A percentile compares a stretch with the other conserved stretches of the same genome.
Conservation (phyloP, 2,113 vertebrate species). For the Nothobranchius kuhntae region DNA sequence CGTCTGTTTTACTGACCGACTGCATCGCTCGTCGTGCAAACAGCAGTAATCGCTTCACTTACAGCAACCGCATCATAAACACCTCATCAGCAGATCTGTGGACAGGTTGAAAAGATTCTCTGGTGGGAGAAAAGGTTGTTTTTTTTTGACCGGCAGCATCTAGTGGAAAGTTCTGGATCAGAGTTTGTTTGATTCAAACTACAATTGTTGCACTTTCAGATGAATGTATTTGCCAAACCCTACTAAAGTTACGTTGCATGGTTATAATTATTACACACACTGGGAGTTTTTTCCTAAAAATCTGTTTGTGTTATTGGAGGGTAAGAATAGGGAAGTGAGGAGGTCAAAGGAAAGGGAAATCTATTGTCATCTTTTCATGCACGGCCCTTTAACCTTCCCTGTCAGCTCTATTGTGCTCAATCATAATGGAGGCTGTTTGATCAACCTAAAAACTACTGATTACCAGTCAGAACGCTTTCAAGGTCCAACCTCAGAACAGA, state of each 20-base stretch:
- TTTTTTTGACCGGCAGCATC: background rate
- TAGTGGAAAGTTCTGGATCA: background rate
- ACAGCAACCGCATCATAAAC: conserved; percentile 8
- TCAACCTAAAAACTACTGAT: conserved; percentile 62
- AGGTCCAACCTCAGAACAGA: conserved; percentile 57
- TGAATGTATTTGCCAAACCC: too few relatives aligned
- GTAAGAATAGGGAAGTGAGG: conserved; percentile 3
- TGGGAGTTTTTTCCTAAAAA: too few relatives aligned
- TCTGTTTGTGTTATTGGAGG: background rate
- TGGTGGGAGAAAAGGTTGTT: background rate
- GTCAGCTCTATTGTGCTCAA: conserved; percentile 62
- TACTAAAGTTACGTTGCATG: too few relatives aligned
- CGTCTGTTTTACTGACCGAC: conserved; percentile 7
- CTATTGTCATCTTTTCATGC: conserved; percentile 48
- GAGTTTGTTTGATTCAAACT: background rate
- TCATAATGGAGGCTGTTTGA: conserved; percentile 71
- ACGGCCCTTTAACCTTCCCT: conserved; percentile 21
- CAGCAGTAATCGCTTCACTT: conserved; percentile 8
- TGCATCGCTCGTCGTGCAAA: conserved; percentile 2
- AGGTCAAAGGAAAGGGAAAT: conserved; percentile 41
- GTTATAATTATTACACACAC: too few relatives aligned
- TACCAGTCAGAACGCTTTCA: conserved; percentile 66
- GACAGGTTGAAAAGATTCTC: background rate
- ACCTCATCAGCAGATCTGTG: background rate
- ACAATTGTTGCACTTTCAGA: too few relatives aligned